These are phyloP conservation scores for Halesus radiatus DNA, from an alignment of 1,140 invertebrate species.

Conservation along the genomic window DNA sequence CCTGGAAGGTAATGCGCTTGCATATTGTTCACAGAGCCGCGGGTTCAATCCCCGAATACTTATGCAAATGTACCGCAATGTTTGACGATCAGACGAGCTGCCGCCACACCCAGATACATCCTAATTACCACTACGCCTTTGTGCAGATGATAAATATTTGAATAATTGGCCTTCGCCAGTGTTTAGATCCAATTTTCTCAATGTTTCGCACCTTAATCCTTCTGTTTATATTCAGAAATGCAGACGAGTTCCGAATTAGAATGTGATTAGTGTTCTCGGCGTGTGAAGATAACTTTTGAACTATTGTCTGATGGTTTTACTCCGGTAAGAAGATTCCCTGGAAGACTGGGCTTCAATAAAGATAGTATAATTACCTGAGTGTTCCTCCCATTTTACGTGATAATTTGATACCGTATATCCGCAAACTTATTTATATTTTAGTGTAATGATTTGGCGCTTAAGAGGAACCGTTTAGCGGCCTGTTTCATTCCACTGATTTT, in stretches of 20 bases:
- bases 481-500: no score
- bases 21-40: background rate
- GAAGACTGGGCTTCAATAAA: background rate
- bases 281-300: constrained; percentile 35
- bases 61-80: constrained; percentile 49
- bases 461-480: no score
- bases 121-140: constrained; percentile 38
- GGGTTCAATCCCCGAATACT: constrained; percentile 2
- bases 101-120: constrained; percentile 45
- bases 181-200: background rate
- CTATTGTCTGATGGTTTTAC: background rate
- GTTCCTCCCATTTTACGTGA: no score
- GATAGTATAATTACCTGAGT: background rate
- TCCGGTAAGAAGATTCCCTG: background rate
- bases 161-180: constrained; percentile 31
- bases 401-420: constrained; percentile 14
- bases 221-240: constrained; percentile 41
- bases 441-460: no score
- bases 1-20: no score
- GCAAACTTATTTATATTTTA: background rate
- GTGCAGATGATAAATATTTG: background rate
- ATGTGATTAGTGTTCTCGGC: constrained; percentile 38
- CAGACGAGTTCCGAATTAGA: background rate
- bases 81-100: constrained; percentile 41
- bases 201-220: constrained; percentile 20